These are phyloP conservation scores for Gymnopithys bicolor DNA, from an alignment of 2,797 vertebrate species.

Conservation along the genomic window DNA sequence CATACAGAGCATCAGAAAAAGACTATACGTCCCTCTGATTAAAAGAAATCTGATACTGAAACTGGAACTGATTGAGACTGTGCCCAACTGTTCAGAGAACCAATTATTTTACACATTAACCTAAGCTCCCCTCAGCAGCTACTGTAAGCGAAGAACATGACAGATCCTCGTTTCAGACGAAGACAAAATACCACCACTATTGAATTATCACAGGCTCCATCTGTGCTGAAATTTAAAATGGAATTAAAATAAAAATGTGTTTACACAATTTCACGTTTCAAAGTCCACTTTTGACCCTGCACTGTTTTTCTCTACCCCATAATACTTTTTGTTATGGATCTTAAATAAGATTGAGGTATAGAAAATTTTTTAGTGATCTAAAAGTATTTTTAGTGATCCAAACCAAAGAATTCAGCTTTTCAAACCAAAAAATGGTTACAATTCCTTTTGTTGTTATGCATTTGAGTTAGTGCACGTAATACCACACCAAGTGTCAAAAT, in stretches of 20 bases:
- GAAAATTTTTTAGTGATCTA: neutral
- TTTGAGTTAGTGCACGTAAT: neutral
- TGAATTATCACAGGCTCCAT: constrained; percentile 43
- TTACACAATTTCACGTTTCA: constrained; percentile 31
- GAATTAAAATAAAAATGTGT: constrained; percentile 18
- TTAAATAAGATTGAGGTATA: neutral
- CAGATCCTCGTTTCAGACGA: constrained; percentile 8
- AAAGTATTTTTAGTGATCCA: neutral
- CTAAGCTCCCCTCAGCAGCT: constrained; percentile 40
- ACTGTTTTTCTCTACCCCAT: neutral
- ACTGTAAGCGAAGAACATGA: neutral
- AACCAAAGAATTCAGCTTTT: neutral
- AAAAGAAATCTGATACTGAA: constrained; percentile 43
- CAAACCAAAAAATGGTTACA: neutral
- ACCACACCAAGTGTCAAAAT: neutral
- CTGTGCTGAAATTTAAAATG: constrained; percentile 29
- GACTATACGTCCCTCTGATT: constrained; percentile 15
- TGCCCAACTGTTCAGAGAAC: constrained; percentile 35
- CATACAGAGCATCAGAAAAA: constrained; percentile 28
- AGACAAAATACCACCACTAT: constrained; percentile 17
- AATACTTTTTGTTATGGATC: neutral
- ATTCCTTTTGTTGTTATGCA: neutral
- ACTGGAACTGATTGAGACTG: constrained; percentile 28
- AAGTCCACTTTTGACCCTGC: neutral
- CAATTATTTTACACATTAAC: constrained; percentile 55